Conservation (phyloP, 2,797 vertebrate genomes). For the Odontamblyopus rebecca region DNA sequence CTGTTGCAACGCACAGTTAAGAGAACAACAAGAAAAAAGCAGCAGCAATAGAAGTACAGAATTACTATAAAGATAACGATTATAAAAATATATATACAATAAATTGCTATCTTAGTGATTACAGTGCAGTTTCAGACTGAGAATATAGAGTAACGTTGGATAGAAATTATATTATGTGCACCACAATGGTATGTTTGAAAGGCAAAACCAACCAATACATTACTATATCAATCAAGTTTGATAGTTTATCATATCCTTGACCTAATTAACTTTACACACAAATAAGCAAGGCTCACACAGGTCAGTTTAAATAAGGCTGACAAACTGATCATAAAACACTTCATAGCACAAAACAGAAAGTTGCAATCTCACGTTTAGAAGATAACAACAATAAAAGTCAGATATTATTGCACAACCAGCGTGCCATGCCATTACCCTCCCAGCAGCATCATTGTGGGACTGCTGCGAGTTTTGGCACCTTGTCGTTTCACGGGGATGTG, state of each 20-base stretch:
- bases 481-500: constrained; percentile 2
- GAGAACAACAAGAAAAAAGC: no score
- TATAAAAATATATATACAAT: no score
- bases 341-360: not conserved
- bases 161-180: not conserved
- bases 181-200: not conserved
- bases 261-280: constrained; percentile 18
- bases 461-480: constrained; percentile 14
- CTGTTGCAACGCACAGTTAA: no score
- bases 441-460: constrained; percentile 17
- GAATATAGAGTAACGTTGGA: constrained; percentile 35
- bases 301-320: not conserved
- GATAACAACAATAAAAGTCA: not conserved
- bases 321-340: not conserved
- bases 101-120: no score
- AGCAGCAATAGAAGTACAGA: no score
- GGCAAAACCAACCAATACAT: no score
- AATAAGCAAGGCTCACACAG: constrained; percentile 9
- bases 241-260: not conserved
- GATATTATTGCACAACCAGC: constrained; percentile 21
- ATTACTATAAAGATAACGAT: no score
- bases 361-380: not conserved
- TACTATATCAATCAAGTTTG: no score
- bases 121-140: no score
- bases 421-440: constrained; percentile 4